Evolutionary conservation across 2,888 invertebrate species (phyloP).

Genomic region (Drosophila algonquin): DNA sequence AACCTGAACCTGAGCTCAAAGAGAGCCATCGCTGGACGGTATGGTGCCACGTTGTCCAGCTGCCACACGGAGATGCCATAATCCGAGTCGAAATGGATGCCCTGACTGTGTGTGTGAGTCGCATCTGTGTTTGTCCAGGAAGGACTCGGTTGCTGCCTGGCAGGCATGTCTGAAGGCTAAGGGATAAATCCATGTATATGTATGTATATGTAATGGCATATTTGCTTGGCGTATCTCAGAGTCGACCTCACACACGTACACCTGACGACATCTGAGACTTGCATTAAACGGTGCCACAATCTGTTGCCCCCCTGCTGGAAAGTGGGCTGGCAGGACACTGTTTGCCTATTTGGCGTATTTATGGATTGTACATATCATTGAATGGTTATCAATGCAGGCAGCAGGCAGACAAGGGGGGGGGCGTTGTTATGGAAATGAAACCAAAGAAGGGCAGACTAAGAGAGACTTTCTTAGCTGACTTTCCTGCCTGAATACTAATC

Average conservation of each 20-base stretch:
- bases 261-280: constrained; percentile 15
- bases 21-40: background rate
- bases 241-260: constrained; percentile 9
- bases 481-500: background rate
- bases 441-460: no score
- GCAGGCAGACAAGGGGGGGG: background rate
- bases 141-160: background rate
- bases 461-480: background rate
- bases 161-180: constrained; percentile 11
- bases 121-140: constrained; percentile 41
- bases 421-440: no score
- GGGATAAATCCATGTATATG: constrained; percentile 11
- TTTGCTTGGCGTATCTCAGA: constrained; percentile 21
- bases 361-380: constrained; percentile 27
- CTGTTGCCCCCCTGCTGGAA: constrained; percentile 22
- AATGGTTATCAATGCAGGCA: constrained; percentile 24
- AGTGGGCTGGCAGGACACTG: constrained; percentile 1
- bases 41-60: constrained; percentile 14
- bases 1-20: background rate
- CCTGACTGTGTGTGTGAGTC: constrained; percentile 1
- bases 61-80: constrained; percentile 35
- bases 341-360: constrained; percentile 43
- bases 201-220: constrained; percentile 14
- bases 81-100: constrained; percentile 36
- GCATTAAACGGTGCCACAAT: constrained; percentile 30